Conservation (phyloP, 2,888 invertebrate species). For the Alviniconcha strummeri region DNA sequence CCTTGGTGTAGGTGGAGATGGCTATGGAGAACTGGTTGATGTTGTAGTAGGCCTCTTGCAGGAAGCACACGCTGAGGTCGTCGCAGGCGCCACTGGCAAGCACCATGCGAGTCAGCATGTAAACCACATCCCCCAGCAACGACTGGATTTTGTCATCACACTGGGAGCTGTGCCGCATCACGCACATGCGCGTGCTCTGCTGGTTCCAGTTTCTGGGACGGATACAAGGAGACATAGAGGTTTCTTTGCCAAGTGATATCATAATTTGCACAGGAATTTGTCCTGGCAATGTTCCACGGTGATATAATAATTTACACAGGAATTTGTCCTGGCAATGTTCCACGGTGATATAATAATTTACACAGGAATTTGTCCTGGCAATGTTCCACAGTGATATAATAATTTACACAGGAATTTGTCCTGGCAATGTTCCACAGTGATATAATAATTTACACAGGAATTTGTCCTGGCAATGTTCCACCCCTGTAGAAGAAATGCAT, state of each 20-base stretch:
- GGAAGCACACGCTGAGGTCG: constrained; percentile 13
- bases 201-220: constrained; percentile 14
- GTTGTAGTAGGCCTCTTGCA: constrained; percentile 20
- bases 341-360: no score
- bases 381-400: no score
- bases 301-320: no score
- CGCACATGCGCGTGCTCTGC: neutral
- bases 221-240: neutral
- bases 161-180: neutral
- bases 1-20: constrained; percentile 11
- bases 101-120: constrained; percentile 9
- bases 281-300: no score
- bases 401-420: no score
- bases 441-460: no score
- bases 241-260: neutral
- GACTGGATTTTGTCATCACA: constrained; percentile 8
- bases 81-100: constrained; percentile 12
- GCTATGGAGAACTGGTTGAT: constrained; percentile 31
- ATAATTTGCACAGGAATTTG: no score
- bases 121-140: neutral
- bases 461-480: no score
- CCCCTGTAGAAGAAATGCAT: no score
- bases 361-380: no score
- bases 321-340: no score
- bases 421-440: no score